Evolutionary conservation across 1,140 invertebrate species (phyloP), one percentile per base, ranked within the genome.

Genomic region (Anagrus nilaparvatae): DNA sequence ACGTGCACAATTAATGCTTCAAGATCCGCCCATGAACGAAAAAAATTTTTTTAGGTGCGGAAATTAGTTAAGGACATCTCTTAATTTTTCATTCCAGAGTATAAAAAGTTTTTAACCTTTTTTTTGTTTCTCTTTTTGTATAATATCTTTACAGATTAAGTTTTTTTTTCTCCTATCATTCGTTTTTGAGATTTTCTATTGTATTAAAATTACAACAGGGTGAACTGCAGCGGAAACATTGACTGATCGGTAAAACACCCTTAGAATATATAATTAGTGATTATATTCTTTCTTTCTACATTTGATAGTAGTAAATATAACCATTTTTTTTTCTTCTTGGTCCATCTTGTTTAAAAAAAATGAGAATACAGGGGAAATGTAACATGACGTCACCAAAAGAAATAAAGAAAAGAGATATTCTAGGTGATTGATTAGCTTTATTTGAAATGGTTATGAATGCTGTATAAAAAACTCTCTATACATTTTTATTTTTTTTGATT

Each of bases 261-360:
- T 63, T 58, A 50, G 65, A 68, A 68, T 67, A 67, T 65, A 65
- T 68, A 68, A 68, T 68, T 68, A 67, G 53, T 44, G 36, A 49
- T 40, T 47, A 28, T 5, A 7, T 16, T 18, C 18, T 21, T 30
- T 21, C 18, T 21, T 19, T 8, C 3, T 19, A 14, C 12, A 25
- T 25, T 7, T n/a, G n/a, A n/a, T n/a, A n/a, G n/a, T n/a, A n/a
- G n/a, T 30, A 30, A n/a, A 30, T 30, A 30, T 30, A 30, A n/a
- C n/a, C n/a, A n/a, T n/a, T n/a, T n/a, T n/a, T n/a, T n/a, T n/a
- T n/a, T n/a, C n/a, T n/a, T n/a, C n/a, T n/a, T n/a, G n/a, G n/a
- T n/a, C n/a, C n/a, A n/a, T n/a, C n/a, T n/a, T n/a, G n/a, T n/a
- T n/a, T n/a, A n/a, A n/a, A n/a, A n/a, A n/a, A n/a, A n/a, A n/a